A percentile compares a stretch with the other conserved stretches of the same genome.
Conservation (phyloP, 1,140 invertebrate species). For the Anthonomus grandis region DNA sequence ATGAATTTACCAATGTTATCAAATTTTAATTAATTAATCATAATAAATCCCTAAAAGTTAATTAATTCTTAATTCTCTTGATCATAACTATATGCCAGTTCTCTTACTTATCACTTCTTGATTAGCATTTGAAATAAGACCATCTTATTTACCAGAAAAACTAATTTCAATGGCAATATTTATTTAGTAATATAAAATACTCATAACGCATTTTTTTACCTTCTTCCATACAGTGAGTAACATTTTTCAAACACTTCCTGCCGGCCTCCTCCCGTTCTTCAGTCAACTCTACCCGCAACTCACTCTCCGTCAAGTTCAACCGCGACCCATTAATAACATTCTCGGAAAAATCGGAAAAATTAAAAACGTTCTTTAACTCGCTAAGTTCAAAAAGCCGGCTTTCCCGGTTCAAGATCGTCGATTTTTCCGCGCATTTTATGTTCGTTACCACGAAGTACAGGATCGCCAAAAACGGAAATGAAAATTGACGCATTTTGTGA, state of each 20-base stretch:
- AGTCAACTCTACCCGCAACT: neutral
- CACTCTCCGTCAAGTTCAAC: neutral
- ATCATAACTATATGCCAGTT: no score
- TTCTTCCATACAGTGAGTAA: constrained; percentile 37
- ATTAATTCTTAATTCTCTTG: no score
- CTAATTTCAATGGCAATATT: no score
- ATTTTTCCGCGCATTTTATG: constrained; percentile 20
- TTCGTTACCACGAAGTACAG: constrained; percentile 22
- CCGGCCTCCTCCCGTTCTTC: constrained; percentile 27
- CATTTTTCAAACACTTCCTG: constrained; percentile 36
- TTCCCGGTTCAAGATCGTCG: neutral
- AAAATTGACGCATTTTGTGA: constrained; percentile 11
- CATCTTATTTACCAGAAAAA: no score
- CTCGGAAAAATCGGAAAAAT: no score
- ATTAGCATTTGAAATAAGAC: no score
- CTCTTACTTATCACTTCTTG: no score
- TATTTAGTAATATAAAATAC: no score
- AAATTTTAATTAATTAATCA: no score
- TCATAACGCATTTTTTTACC: constrained; percentile 28
- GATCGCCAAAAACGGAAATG: constrained; percentile 17
- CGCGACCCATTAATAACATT: no score
- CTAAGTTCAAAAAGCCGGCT: neutral
- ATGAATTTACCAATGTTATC: no score
- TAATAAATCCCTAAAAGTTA: no score
- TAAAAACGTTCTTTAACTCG: neutral